Evolutionary conservation across 2,113 vertebrate genomes (phyloP), one percentile per base, ranked within the genome.

Genomic region (Corythornis vintsioides): DNA sequence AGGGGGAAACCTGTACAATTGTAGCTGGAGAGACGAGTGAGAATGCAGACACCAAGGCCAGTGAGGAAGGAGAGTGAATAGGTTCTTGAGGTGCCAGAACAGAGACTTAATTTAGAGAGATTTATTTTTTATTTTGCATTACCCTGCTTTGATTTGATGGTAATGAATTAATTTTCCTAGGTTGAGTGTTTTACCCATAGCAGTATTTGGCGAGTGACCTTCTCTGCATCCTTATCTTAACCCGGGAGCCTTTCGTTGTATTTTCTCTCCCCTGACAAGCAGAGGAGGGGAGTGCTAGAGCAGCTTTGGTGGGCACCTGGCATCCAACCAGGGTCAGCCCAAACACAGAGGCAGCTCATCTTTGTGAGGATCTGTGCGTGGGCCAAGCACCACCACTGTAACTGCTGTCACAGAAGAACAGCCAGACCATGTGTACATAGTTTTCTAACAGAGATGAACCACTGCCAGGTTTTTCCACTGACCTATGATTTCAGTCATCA

Each of bases 401-500:
- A 28, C 31, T 75, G 60, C 55, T 85, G 55, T 73, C 45, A 22
- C 33, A 66, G 69, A 47, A 45, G 85, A 82, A 6, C n/a, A 87
- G 67, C 63, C 78, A 70, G 42, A 24, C 52, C 0, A 0, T 43
- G 59, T n/a, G 47, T 85, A 2, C 0, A 10, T 76, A 72, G 45
- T 74, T 65, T 64, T 69, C 38, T 56, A 55, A 5, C 60, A 76
- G 72, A 1, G 1, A 5, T 66, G 87, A 89, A 53, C 66, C 52
- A 13, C 81, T 90, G 89, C 78, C 91, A 94, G 82, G 47, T 60
- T 87, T 52, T 73, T 72, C 50, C 60, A 87, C 60, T 95, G 92
- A 93, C 78, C 91, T 92, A 43, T 87, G 84, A 92, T 87, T 96
- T 92, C 86, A 94, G 90, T 85, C 89, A 53, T 92, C 47, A 48